Base-by-base conservation (phyloP, 2,113 vertebrate species). In the Larimichthys crocea region DNA sequence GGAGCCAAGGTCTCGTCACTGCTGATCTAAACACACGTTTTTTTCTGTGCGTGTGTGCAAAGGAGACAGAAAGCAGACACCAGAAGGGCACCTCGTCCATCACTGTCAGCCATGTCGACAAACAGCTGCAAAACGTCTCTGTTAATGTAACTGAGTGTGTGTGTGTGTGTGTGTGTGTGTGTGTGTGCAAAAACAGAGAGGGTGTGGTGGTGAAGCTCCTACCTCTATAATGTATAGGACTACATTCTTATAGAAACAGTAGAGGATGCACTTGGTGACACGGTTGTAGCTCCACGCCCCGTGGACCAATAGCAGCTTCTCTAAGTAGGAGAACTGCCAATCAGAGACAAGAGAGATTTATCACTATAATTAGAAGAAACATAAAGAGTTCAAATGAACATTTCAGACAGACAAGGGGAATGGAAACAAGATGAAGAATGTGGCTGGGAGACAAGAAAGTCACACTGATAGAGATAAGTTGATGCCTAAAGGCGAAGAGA, bases 211-310 rank as follows among this genome's bases (percentile, higher is more conserved):
- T 49, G 59, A 48, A 14, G 57, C 46, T 77, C 95, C 94, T 94
- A 99, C 98, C 98, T 99, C 98, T 31, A 99, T 99, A 80, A 99
- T 99, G 93, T 99, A 99, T 26, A 99, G 95, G 63, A 99, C 98
- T 88, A 99, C 98, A 5, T 99, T 99, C 95, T 99, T 99, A 89
- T 99, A 99, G 96, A 99, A 99, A 91, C 98, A 99, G 93, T 99
- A 99, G 49, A 99, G 92, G 89, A 99, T 99, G 91, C 98, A 99
- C 93, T 99, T 99, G 85, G 98, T 99, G 90, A 99, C 98, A 29
- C 98, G 96, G 91, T 97, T 99, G 92, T 99, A 99, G 93, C 98
- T 99, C 98, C 98, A 99, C 20, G 98, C 97, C 67, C 98, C 98
- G 0, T 99, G 98, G 71, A 99, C 98, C 92, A 99, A 67, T 71